Percentiles rank a stretch among this genome's conserved stretches.
These are phyloP conservation scores for Drosophila ohnishii DNA, from an alignment of 1,140 invertebrate species.

Conservation along the genomic window DNA sequence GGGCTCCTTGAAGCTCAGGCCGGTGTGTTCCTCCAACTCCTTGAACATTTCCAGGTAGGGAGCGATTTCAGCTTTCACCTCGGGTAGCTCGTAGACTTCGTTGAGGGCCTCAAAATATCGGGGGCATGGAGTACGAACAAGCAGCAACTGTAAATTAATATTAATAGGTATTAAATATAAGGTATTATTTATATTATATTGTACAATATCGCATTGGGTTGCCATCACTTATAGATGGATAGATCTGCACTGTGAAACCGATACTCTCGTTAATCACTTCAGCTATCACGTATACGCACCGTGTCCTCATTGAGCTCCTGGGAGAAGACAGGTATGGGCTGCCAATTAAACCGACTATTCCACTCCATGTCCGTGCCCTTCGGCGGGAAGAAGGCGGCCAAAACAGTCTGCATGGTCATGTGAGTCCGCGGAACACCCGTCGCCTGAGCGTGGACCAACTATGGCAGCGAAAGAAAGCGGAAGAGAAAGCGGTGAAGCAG, in stretches of 20 bases:
- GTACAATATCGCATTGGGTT: background rate
- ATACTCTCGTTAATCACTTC: constrained; percentile 16
- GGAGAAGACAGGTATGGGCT: constrained; percentile 89
- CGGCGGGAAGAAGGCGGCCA: constrained; percentile 89
- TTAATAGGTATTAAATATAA: background rate
- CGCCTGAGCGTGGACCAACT: constrained; percentile 86
- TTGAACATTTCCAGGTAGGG: constrained; percentile 84
- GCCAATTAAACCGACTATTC: constrained; percentile 87
- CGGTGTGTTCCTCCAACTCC: constrained; percentile 85
- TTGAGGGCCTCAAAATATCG: constrained; percentile 85
- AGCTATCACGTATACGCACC: constrained; percentile 83
- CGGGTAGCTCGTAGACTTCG: constrained; percentile 83
- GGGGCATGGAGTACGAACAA: constrained; percentile 85
- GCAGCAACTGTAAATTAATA: constrained; percentile 83
- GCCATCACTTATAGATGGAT: background rate
- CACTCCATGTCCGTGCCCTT: constrained; percentile 85
- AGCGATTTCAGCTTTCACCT: constrained; percentile 84
- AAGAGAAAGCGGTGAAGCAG: constrained; percentile 12
- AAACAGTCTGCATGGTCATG: constrained; percentile 88
- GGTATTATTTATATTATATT: background rate
- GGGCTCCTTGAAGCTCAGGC: constrained; percentile 85
- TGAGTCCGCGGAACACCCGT: constrained; percentile 90
- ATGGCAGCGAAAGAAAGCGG: constrained; percentile 1
- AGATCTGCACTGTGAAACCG: background rate
- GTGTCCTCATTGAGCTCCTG: constrained; percentile 86